These are phyloP conservation scores for Labeo calbasu DNA, from an alignment of 2,797 vertebrate genomes.

Conservation along the genomic window DNA sequence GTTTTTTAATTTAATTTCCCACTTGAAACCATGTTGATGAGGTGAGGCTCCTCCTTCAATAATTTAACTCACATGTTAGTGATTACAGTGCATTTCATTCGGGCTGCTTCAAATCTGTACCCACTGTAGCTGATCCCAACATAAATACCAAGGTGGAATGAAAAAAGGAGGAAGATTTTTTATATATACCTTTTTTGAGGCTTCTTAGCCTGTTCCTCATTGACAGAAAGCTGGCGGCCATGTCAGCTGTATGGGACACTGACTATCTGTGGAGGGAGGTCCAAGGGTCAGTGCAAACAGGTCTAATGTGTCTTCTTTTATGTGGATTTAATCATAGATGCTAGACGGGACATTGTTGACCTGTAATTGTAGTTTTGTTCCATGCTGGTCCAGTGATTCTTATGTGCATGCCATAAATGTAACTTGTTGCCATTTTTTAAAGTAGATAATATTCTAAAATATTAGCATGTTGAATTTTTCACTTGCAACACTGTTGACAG, in stretches of 20 bases:
- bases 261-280: conserved; percentile 68
- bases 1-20: not conserved
- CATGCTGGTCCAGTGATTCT: not conserved
- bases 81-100: conserved; percentile 43
- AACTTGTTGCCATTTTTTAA: not conserved
- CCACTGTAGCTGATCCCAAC: not conserved
- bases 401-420: not conserved
- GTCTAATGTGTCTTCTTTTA: conserved; percentile 10
- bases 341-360: not conserved
- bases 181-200: not conserved
- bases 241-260: conserved; percentile 60
- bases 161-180: not conserved
- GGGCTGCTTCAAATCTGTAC: conserved; percentile 13
- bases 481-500: not conserved
- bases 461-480: not conserved
- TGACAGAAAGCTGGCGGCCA: conserved; percentile 39
- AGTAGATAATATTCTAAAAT: not conserved
- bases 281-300: conserved; percentile 63
- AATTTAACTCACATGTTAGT: conserved; percentile 62
- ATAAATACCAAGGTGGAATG: not conserved
- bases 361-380: not conserved
- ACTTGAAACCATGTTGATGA: not conserved
- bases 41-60: conserved; percentile 30
- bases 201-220: not conserved
- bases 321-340: not conserved